Conservation (phyloP, 2,888 invertebrate genomes). For the Crioceris asparagi region DNA sequence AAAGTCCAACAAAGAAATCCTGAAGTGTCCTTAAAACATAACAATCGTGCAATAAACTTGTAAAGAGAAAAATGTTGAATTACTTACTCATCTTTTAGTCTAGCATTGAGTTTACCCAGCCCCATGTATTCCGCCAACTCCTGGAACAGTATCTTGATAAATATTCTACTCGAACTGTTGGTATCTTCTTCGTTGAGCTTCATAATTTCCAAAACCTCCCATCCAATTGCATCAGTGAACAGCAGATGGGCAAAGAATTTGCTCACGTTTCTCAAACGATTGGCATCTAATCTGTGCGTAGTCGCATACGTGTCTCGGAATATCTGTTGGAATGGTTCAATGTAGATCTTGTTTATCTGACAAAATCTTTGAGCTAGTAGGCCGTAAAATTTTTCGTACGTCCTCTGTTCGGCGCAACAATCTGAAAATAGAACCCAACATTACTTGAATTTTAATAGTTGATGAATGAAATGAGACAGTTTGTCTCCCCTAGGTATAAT, state of each 20-base stretch:
- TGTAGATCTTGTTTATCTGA: slow-evolving; percentile 83
- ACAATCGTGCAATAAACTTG: background rate
- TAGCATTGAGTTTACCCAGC: slow-evolving; percentile 75
- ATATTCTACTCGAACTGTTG: slow-evolving; percentile 93
- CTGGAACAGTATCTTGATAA: slow-evolving; percentile 94
- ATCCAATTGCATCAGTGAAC: slow-evolving; percentile 92
- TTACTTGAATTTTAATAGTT: no score
- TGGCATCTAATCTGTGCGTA: slow-evolving; percentile 89
- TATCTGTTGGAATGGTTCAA: slow-evolving; percentile 87
- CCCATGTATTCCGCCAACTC: slow-evolving; percentile 97
- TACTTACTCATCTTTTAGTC: slow-evolving; percentile 82
- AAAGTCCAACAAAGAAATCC: slow-evolving; percentile 78
- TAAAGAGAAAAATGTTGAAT: background rate
- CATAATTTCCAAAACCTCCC: slow-evolving; percentile 86
- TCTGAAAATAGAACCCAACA: slow-evolving; percentile 62
- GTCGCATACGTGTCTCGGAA: slow-evolving; percentile 93
- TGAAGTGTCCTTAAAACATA: slow-evolving; percentile 62
- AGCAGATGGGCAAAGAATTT: slow-evolving; percentile 95
- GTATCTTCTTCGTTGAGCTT: slow-evolving; percentile 94
- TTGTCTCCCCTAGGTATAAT: no score
- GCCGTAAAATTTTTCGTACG: slow-evolving; percentile 97
- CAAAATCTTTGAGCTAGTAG: slow-evolving; percentile 90
- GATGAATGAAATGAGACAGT: no score
- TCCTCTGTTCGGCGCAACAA: slow-evolving; percentile 97
- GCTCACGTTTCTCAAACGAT: slow-evolving; percentile 89